Base-by-base conservation (phyloP, 2,888 invertebrate genomes). In the Galeopsomyia nigrocyanea region DNA sequence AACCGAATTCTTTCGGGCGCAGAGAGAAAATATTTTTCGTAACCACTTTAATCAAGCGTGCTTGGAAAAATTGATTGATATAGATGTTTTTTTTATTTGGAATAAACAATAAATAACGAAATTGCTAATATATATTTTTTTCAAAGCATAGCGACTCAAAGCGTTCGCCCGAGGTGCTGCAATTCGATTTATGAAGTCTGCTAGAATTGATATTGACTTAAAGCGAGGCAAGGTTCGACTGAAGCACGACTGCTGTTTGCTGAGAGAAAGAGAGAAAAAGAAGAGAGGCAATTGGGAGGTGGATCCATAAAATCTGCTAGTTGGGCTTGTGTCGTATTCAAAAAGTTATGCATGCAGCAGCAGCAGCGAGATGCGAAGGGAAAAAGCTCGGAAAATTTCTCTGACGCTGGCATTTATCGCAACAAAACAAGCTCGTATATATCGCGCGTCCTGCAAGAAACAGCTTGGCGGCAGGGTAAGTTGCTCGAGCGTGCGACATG, bases 181-280 rank as follows among this genome's bases (percentile, higher is more conserved):
- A 69, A 73, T 73, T 61, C 64, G 68, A 73, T 64, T 73, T 69
- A 69, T 65, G 51, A 55, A 60, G 21, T 55, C 19, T 39, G 39
- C 39, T 61, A 39, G 58, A 70, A 53, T 68, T 55, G 68, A 68
- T 61, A 73, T 73, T 73, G 63, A 62, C 68, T 66, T 57, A 31
- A 50, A 73, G 65, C 56, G 57, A 73, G 69, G 39, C 39, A 13
- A 39, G 10, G 7, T 39, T 3, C 13, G 39, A 13, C 39, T 10
- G 39, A 13, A 39, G 39, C 39, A n/a, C n/a, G 39, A 7, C 39
- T 10, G 26, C 7, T 39, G 39, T 39, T 39, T 39, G 39, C 10
- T 7, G 39, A 39, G 13, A 13, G 39, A 39, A 39, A 55, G 57
- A 65, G 60, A 31, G 46, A 3, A 61, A 68, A 56, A 19, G 10